Conservation (phyloP, 2,797 vertebrate genomes). For the Graptemys geographica region DNA sequence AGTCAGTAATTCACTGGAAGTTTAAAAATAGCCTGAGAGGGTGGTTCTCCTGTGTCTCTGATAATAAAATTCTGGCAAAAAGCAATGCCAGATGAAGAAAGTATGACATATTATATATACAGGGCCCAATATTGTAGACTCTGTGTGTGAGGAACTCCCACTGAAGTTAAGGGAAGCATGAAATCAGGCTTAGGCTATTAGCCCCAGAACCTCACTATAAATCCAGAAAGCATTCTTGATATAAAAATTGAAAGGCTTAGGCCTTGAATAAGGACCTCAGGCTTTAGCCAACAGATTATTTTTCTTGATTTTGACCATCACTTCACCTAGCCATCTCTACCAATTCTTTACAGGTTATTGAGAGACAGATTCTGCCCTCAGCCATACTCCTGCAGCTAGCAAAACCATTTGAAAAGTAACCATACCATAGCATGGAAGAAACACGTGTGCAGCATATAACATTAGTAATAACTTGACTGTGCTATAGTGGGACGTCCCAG, state of each 20-base stretch:
- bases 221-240: background rate
- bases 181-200: background rate
- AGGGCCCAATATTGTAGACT: accelerated
- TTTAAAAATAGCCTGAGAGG: background rate
- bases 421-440: background rate
- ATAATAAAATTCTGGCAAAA: background rate
- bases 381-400: background rate
- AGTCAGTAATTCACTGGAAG: background rate
- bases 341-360: background rate
- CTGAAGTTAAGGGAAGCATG: background rate
- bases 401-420: background rate
- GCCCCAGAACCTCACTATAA: background rate
- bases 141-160: no score
- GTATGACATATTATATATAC: background rate
- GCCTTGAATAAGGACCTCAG: background rate
- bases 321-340: background rate
- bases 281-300: background rate
- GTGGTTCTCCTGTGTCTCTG: background rate
- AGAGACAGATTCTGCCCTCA: background rate
- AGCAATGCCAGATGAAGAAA: background rate
- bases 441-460: accelerated
- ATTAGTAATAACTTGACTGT: slow-evolving; percentile 15
- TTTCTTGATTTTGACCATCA: background rate
- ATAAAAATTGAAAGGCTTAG: background rate
- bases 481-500: background rate